Evolutionary conservation across 2,113 vertebrate species (phyloP), one percentile per base, ranked within the genome.

Genomic region (Colistium nudipinnis): DNA sequence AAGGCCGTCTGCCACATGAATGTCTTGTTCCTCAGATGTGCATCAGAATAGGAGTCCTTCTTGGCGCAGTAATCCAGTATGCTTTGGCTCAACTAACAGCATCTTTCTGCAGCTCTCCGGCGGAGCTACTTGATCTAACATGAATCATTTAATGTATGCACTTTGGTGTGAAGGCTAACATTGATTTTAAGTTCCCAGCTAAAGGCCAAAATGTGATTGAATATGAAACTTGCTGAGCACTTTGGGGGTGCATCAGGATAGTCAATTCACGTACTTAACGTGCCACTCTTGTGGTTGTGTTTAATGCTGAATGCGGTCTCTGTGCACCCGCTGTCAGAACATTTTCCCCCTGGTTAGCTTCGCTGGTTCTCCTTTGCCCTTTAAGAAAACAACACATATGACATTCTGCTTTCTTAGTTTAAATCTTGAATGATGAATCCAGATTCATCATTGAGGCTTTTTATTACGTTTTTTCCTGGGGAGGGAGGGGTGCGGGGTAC

Each of bases 101-200:
- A 63, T 53, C 68, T 71, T 67, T 83, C 81, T 51, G 52, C 68
- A 65, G 69, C 67, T 79, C 74, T 74, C 74, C 31, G 60, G 82
- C 76, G 67, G 76, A 71, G 36, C 63, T 82, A 69, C 80, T 87
- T 87, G 86, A 88, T 90, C 81, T 78, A 76, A 81, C 81, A 81
- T 84, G 67, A 90, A 87, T 88, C 84, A 87, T 87, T 90, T 91
- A 90, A 91, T 88, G 69, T 87, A 87, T 88, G 84, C 84, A 85
- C 84, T 91, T 86, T 83, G 77, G 72, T 88, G 85, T 87, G 80
- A 92, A 89, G 88, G 87, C 80, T 79, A 67, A 72, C 80, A 91
- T 93, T 90, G 91, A 91, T 92, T 92, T 91, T 65, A 82, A 74
- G 81, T 83, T 81, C 41, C 38, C 52, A 62, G 76, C 72, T 63